phyloP scores from a whole-genome alignment of 92 coral and sea anemone genomes.

The Pocillopora meandrina region DNA sequence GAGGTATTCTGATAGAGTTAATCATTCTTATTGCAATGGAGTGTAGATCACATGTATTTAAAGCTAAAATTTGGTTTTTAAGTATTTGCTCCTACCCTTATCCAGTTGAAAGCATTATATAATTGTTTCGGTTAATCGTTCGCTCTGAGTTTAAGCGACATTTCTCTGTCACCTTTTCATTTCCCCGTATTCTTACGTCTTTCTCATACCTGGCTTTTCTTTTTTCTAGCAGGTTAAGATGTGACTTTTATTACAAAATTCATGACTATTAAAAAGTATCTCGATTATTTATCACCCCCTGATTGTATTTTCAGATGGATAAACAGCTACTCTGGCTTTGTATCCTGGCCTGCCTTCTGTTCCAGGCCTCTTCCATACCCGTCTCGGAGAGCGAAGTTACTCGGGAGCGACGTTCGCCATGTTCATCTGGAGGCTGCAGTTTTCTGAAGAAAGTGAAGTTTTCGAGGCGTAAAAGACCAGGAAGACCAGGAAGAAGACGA shows the following conservation, averaged over 20 bases:
- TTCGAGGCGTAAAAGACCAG: not conserved
- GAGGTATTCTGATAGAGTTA: too few species aligned
- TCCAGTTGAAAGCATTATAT: too few species aligned
- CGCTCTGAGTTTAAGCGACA: too few species aligned
- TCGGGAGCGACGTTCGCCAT: constrained; percentile 32
- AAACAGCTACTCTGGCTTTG: constrained; percentile 8
- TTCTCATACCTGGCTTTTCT: too few species aligned
- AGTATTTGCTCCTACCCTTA: too few species aligned
- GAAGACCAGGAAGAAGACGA: not conserved
- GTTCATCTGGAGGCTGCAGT: constrained; percentile 10
- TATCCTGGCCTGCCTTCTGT: constrained; percentile 30
- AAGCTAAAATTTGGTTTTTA: too few species aligned
- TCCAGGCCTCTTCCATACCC: constrained; percentile 21
- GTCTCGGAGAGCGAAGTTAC: not conserved
- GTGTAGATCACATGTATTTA: too few species aligned
- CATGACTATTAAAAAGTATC: not conserved
- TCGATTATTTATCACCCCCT: not conserved
- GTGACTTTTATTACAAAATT: not conserved
- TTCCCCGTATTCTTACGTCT: too few species aligned
- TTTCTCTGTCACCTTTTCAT: too few species aligned
- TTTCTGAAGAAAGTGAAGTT: constrained; percentile 18
- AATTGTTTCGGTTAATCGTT: too few species aligned
- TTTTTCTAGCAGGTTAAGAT: not conserved
- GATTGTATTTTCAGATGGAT: constrained; percentile 17
- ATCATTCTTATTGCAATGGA: too few species aligned